Evolutionary conservation across 2,888 invertebrate genomes (phyloP).

Genomic region (Tachina fera): DNA sequence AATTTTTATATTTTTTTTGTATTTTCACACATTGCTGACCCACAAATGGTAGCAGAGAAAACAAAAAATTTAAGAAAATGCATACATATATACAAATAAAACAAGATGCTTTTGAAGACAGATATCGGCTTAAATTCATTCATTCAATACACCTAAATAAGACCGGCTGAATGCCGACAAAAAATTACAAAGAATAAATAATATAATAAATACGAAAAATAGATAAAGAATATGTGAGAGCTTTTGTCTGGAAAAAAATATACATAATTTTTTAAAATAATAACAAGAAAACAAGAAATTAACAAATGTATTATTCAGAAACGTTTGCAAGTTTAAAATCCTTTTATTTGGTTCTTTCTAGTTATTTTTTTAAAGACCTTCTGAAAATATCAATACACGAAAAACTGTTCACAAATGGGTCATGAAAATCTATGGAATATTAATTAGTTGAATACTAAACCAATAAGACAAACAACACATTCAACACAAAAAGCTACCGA

Average conservation of each 20-base stretch:
- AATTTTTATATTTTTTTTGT: slow-evolving; percentile 40
- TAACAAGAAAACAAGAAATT: not conserved
- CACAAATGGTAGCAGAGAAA: slow-evolving; percentile 67
- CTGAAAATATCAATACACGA: not conserved
- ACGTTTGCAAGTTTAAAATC: not conserved
- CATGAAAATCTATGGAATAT: no score
- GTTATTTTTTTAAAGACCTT: not conserved
- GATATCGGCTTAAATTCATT: slow-evolving; percentile 15
- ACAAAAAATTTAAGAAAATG: slow-evolving; percentile 14
- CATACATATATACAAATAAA: not conserved
- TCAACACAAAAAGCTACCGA: no score
- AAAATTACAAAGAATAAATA: not conserved
- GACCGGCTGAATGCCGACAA: slow-evolving; percentile 31
- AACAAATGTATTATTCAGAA: not conserved
- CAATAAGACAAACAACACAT: no score
- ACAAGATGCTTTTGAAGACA: slow-evolving; percentile 38
- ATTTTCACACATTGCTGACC: slow-evolving; percentile 71
- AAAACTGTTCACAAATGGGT: no score
- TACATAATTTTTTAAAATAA: not conserved
- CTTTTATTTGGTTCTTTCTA: not conserved
- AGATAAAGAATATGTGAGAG: slow-evolving; percentile 10
- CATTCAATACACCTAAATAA: slow-evolving; percentile 48
- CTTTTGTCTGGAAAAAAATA: slow-evolving; percentile 25
- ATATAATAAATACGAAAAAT: not conserved
- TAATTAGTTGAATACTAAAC: no score